Conservation (phyloP, 2,888 invertebrate genomes). For the Oxyscelio sp. region DNA sequence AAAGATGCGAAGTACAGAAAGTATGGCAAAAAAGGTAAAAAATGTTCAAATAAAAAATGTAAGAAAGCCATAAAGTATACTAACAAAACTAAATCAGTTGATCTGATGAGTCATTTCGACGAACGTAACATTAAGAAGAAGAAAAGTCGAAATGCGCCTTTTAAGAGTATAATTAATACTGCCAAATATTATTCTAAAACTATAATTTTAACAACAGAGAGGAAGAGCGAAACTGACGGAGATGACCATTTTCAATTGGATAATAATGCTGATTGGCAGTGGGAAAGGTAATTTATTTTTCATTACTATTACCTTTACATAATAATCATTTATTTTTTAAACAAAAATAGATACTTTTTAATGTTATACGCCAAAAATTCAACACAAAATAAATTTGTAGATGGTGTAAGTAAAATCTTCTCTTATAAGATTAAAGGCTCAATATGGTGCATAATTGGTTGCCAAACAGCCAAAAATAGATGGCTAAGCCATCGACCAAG, state of each 20-base stretch:
- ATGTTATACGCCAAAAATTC: too few species aligned
- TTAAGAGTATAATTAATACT: constrained; percentile 37
- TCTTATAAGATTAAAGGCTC: too few species aligned
- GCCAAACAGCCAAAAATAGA: too few species aligned
- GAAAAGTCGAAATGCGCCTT: constrained; percentile 45
- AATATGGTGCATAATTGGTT: too few species aligned
- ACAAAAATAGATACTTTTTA: too few species aligned
- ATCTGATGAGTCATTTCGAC: constrained; percentile 53
- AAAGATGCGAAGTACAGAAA: constrained; percentile 65
- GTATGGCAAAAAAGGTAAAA: constrained; percentile 67
- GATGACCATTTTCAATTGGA: constrained; percentile 35
- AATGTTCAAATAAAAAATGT: constrained; percentile 65
- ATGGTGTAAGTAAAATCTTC: too few species aligned
- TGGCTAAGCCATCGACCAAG: too few species aligned
- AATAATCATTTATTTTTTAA: too few species aligned
- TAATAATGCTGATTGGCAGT: constrained; percentile 51
- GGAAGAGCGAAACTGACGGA: constrained; percentile 34
- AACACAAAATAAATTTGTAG: too few species aligned
- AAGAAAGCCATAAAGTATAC: constrained; percentile 49
- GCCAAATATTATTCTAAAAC: constrained; percentile 46
- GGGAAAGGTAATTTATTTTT: constrained; percentile 64
- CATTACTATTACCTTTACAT: too few species aligned
- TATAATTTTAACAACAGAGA: constrained; percentile 56
- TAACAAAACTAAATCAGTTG: constrained; percentile 41
- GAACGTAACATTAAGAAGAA: constrained; percentile 42